phyloP scores from a whole-genome alignment of 2,113 vertebrate genomes.

The Leptobrachium ailaonicum region DNA sequence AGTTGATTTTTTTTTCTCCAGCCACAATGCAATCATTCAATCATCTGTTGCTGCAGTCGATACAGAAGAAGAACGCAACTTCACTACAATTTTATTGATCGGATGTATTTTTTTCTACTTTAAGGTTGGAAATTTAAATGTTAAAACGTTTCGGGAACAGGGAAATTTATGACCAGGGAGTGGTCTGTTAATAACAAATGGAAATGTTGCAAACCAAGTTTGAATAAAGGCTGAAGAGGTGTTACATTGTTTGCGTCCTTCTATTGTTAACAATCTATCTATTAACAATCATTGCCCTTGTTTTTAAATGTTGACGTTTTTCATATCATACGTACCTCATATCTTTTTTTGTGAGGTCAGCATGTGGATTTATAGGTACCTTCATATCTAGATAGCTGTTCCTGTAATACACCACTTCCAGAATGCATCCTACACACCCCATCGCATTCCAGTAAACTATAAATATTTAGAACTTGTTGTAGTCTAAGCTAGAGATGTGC shows the following conservation, averaged over 20 bases:
- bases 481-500: too few species aligned
- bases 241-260: conserved; percentile 15
- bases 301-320: too few species aligned
- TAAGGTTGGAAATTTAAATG: conserved; percentile 31
- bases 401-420: too few species aligned
- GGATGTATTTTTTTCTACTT: conserved; percentile 42
- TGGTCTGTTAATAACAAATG: conserved; percentile 35
- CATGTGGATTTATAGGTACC: too few species aligned
- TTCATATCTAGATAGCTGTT: too few species aligned
- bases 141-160: conserved; percentile 21
- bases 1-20: not conserved
- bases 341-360: too few species aligned
- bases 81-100: conserved; percentile 16
- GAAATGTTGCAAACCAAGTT: conserved; percentile 24
- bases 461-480: too few species aligned
- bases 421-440: too few species aligned
- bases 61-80: conserved; percentile 21
- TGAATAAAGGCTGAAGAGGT: conserved; percentile 47
- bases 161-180: conserved; percentile 9
- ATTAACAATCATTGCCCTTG: too few species aligned
- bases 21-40: not conserved
- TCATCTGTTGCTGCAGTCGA: conserved; percentile 1
- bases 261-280: not conserved
- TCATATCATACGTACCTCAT: too few species aligned
- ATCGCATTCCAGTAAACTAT: too few species aligned